Evolutionary conservation across 2,888 invertebrate genomes (phyloP).

Genomic region (Desoria tigrina): DNA sequence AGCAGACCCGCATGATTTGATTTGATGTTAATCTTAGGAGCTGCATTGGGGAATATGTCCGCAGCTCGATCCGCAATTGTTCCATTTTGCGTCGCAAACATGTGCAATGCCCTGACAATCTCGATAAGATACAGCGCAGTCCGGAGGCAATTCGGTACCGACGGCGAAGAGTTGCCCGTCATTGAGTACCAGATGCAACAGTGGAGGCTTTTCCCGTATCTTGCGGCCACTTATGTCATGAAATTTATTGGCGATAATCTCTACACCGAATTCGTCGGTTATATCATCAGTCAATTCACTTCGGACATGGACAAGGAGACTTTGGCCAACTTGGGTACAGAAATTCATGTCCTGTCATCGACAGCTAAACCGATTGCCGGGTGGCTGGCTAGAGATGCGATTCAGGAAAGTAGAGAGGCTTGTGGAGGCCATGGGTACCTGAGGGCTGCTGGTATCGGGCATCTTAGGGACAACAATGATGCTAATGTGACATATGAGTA

Average conservation of each 20-base stretch:
- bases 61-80: slow-evolving; percentile 44
- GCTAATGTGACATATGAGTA: slow-evolving; percentile 81
- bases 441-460: slow-evolving; percentile 77
- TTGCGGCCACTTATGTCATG: slow-evolving; percentile 58
- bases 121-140: slow-evolving; percentile 62
- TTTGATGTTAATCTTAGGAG: too few relatives aligned
- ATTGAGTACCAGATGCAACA: slow-evolving; percentile 57
- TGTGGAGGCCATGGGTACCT: slow-evolving; percentile 79
- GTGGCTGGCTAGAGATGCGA: slow-evolving; percentile 82
- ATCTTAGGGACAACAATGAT: slow-evolving; percentile 81
- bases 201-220: slow-evolving; percentile 60
- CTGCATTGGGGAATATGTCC: slow-evolving; percentile 47
- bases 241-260: slow-evolving; percentile 57
- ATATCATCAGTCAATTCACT: slow-evolving; percentile 44
- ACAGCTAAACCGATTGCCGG: slow-evolving; percentile 67
- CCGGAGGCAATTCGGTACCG: slow-evolving; percentile 55
- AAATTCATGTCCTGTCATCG: slow-evolving; percentile 63
- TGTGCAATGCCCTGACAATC: slow-evolving; percentile 56
- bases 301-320: slow-evolving; percentile 37
- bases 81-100: slow-evolving; percentile 43
- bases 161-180: slow-evolving; percentile 45
- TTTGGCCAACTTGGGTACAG: slow-evolving; percentile 57
- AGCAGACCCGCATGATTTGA: too few relatives aligned
- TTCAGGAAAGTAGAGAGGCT: slow-evolving; percentile 72
- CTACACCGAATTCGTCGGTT: slow-evolving; percentile 43